phyloP scores from a whole-genome alignment of 1,140 invertebrate species.

The Trichonephila clavipes region DNA sequence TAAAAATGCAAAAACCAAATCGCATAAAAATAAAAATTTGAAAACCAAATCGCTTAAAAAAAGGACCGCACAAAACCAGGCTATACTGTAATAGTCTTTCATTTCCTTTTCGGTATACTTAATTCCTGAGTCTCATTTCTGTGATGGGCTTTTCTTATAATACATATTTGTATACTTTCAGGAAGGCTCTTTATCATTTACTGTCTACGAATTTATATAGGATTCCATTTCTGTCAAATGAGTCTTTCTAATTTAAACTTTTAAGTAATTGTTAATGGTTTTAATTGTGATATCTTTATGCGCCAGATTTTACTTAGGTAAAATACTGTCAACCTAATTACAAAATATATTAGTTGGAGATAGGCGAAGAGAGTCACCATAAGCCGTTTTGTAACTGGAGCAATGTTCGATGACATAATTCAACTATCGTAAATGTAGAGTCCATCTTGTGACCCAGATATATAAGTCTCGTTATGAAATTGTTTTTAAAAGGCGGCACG shows the following conservation, averaged over 20 bases:
- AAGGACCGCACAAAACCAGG: too few species aligned
- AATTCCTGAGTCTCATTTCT: too few species aligned
- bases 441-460: constrained; percentile 19
- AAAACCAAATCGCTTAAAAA: too few species aligned
- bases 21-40: too few species aligned
- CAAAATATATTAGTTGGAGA: neutral
- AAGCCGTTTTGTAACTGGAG: neutral
- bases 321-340: neutral
- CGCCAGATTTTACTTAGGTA: neutral
- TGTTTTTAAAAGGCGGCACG: constrained; percentile 5
- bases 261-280: neutral
- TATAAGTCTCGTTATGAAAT: neutral
- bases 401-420: constrained; percentile 36
- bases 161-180: too few species aligned
- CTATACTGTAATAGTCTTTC: too few species aligned
- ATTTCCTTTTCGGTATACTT: too few species aligned
- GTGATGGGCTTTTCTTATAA: too few species aligned
- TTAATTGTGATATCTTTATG: neutral
- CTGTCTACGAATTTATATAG: neutral
- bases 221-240: neutral
- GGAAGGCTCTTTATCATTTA: neutral
- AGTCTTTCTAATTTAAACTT: neutral
- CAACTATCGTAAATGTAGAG: constrained; percentile 16
- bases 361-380: constrained; percentile 24
- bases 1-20: too few species aligned